Evolutionary conservation across 2,113 vertebrate genomes (phyloP).

Genomic region (Nanorana parkeri): DNA sequence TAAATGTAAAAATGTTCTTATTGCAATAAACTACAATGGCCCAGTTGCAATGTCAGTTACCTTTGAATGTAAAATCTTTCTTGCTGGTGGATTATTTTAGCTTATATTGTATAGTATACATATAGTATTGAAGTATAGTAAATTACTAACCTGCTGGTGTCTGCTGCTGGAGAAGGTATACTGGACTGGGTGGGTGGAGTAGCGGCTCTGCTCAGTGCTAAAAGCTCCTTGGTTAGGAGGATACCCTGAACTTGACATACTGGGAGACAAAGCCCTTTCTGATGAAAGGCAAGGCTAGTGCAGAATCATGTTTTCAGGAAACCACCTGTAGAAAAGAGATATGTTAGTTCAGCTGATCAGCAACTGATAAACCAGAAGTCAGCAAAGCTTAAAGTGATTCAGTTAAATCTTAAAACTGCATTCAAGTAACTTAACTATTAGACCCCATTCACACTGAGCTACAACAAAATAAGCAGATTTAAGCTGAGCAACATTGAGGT

Average conservation of each 20-base stretch:
- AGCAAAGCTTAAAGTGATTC: conserved; percentile 64
- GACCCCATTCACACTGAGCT: no score
- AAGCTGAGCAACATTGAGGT: no score
- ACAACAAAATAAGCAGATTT: no score
- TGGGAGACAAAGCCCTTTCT: conserved; percentile 76
- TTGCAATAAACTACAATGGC: no score
- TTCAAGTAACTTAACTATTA: no score
- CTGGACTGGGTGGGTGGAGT: conserved; percentile 90
- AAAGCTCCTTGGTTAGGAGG: conserved; percentile 95
- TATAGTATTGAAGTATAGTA: no score
- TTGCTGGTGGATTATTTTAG: no score
- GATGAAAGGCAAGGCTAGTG: conserved; percentile 77
- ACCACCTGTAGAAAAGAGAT: conserved; percentile 76
- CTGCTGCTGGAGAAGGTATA: conserved; percentile 87
- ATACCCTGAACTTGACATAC: conserved; percentile 98
- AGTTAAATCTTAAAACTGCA: no score
- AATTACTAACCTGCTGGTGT: conserved; percentile 86
- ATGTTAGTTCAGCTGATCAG: not conserved
- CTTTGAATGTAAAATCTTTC: no score
- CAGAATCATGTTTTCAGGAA: conserved; percentile 83
- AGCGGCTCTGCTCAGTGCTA: conserved; percentile 93
- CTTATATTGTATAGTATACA: no score
- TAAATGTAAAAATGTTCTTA: no score
- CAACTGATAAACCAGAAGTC: conserved; percentile 62
- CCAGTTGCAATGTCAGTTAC: no score